phyloP scores from a whole-genome alignment of 2,113 vertebrate species.

The Phaetusa simplex region DNA sequence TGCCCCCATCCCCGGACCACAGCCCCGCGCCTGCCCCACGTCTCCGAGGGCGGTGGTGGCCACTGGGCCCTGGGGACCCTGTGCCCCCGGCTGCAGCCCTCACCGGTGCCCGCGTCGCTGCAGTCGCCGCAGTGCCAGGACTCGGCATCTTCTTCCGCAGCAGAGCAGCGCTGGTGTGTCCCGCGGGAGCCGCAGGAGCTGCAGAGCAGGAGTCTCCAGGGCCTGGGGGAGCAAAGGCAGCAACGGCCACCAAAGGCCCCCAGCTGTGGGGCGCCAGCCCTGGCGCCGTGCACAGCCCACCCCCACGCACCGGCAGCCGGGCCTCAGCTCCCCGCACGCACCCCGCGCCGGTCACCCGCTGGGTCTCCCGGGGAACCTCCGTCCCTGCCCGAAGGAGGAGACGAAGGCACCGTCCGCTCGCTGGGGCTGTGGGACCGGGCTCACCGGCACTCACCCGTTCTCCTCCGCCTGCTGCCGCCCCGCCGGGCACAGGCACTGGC shows the following conservation, averaged over 20 bases:
- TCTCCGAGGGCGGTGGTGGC: no score
- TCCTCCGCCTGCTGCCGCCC: not conserved
- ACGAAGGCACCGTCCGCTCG: fast-evolving
- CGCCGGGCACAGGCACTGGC: not conserved
- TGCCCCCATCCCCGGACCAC: fast-evolving
- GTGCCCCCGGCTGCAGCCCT: not conserved
- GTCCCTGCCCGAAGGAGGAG: not conserved
- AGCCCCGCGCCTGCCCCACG: not conserved
- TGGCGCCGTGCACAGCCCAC: not conserved
- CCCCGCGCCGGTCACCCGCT: not conserved
- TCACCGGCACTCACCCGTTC: not conserved
- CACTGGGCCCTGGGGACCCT: no score
- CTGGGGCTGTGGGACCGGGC: not conserved
- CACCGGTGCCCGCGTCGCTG: fast-evolving
- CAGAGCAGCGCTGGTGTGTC: not conserved
- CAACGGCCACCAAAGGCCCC: not conserved
- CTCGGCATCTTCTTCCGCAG: fast-evolving
- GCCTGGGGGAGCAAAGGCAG: not conserved
- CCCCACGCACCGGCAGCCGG: not conserved
- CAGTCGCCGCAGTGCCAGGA: not conserved
- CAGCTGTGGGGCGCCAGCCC: not conserved
- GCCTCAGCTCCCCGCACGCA: not conserved
- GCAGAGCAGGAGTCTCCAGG: not conserved
- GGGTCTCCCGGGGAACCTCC: not conserved
- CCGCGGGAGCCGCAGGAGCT: not conserved